phyloP scores from a whole-genome alignment of 2,797 vertebrate genomes.

The Sebastes nivosus region DNA sequence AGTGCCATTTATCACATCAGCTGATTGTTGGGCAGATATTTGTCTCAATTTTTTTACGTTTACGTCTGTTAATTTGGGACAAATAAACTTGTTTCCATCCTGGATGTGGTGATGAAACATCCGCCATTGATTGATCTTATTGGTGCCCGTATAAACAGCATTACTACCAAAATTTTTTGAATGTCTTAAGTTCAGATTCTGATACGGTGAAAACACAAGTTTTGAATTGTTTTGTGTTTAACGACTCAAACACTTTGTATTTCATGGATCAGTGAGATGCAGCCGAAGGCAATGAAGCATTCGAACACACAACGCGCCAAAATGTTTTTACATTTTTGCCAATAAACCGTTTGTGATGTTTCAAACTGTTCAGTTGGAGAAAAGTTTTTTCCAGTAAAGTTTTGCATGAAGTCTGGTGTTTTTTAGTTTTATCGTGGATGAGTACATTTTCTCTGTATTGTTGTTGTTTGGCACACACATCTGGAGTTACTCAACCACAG shows the following conservation, averaged over 20 bases:
- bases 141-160: neutral
- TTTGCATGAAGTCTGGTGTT: conserved; percentile 61
- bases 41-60: neutral
- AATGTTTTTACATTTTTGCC: neutral
- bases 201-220: neutral
- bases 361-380: neutral
- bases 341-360: neutral
- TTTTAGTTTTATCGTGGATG: conserved; percentile 55
- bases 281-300: conserved; percentile 3
- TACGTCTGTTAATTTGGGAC: neutral
- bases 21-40: neutral
- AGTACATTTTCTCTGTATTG: conserved; percentile 47
- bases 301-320: neutral
- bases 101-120: neutral
- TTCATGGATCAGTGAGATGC: neutral
- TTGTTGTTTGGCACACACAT: conserved; percentile 72
- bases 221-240: neutral
- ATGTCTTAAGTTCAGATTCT: neutral
- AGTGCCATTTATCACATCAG: neutral
- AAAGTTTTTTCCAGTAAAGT: conserved; percentile 9
- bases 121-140: neutral
- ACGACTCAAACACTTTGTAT: neutral
- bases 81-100: neutral
- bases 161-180: neutral
- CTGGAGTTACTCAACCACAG: conserved; percentile 74